These are phyloP conservation scores for Junonia oenone DNA, from an alignment of 2,888 invertebrate species.

Conservation along the genomic window DNA sequence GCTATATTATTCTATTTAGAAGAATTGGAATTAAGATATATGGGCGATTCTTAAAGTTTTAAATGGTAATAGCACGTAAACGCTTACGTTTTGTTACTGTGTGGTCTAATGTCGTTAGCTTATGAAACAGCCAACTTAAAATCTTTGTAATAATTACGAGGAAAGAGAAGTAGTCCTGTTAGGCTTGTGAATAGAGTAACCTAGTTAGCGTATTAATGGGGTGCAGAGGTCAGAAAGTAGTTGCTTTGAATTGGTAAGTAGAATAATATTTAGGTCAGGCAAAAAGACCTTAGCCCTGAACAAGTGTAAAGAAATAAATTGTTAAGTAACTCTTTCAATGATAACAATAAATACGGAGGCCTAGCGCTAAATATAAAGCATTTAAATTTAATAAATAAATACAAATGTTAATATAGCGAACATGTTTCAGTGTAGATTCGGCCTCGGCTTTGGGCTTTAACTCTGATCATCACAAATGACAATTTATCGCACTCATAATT, in stretches of 20 bases:
- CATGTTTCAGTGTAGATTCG: too few relatives aligned
- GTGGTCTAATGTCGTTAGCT: too few relatives aligned
- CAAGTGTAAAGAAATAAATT: constrained; percentile 10
- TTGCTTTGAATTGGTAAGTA: constrained; percentile 9
- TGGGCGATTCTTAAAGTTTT: too few relatives aligned
- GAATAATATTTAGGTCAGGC: constrained; percentile 14
- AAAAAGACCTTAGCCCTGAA: constrained; percentile 17
- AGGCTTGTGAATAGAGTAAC: constrained; percentile 8
- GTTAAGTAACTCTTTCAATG: not conserved
- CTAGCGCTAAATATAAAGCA: not conserved
- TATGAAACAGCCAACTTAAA: too few relatives aligned
- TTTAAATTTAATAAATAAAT: not conserved
- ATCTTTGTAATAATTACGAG: not conserved
- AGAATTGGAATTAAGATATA: too few relatives aligned
- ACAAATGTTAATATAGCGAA: not conserved
- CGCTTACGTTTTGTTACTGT: too few relatives aligned
- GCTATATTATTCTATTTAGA: too few relatives aligned
- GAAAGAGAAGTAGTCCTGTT: not conserved
- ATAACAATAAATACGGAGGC: not conserved
- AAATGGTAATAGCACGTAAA: too few relatives aligned
- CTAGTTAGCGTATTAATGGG: constrained; percentile 19
- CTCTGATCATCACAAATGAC: too few relatives aligned
- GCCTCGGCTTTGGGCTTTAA: too few relatives aligned
- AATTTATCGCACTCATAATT: not conserved
- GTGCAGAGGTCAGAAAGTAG: constrained; percentile 11